Evolutionary conservation across 1,140 invertebrate genomes (phyloP), one percentile per base, ranked within the genome.

Genomic region (Brachystomella parvula): DNA sequence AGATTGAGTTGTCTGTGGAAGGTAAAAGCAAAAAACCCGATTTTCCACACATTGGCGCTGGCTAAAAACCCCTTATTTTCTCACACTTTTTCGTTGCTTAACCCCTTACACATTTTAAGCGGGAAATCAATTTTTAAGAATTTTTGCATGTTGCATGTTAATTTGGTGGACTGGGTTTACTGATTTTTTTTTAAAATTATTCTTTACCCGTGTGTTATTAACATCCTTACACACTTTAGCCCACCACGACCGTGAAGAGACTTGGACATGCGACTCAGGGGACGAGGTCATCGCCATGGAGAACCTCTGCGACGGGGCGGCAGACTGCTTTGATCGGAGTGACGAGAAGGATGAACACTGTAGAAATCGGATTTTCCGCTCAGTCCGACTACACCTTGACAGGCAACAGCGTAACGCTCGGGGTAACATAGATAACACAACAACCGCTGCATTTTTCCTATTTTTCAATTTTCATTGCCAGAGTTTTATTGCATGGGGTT

Each of bases 301-400:
- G 69, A 81, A 81, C 76, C 77, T 84, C 72, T 91, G 89, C 80
- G 86, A 90, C 74, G 81, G 82, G 66, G 79, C 81, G 75, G 76
- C 79, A 72, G 85, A 89, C 76, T 90, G 88, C 79, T 76, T 75
- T 70, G 87, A 90, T 77, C 78, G 81, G 74, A 87, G 84, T 62
- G 88, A 89, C 77, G 62, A 70, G 49, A 1, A 47, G 19, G 68
- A 26, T 2, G 59, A 57, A 17, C 26, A 59, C 30, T 59, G 30
- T 30, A 29, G 21, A 3, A 29, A 59, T 28, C 26, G 3, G 9
- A 24, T 59, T 3, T 31, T 53, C 24, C 12, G 49, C 3, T 53
- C 49, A 12, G 21, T 15, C 24, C 12, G 49, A 53, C n/a, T n/a
- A n/a, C 49, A 53, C 24, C 49, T 53, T 53, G 57, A 59, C 31